Percentiles rank a stretch among this genome's conserved stretches.
phyloP scores from a whole-genome alignment of 2,113 vertebrate genomes.

The Psophia crepitans region DNA sequence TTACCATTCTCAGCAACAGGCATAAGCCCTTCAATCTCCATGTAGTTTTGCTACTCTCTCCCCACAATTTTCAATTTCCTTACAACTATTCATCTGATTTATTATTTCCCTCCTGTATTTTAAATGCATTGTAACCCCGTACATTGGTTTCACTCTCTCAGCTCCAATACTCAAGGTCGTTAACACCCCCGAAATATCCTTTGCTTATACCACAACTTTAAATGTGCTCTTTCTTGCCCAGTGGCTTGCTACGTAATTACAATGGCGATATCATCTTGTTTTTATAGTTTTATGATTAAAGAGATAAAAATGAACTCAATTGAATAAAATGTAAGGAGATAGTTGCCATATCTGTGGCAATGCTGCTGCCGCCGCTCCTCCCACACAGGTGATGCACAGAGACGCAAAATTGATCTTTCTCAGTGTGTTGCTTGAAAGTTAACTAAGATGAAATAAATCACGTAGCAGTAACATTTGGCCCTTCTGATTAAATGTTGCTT shows the following conservation, averaged over 20 bases:
- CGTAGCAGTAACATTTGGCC: not conserved
- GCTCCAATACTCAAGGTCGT: slow-evolving; percentile 57
- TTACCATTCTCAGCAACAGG: slow-evolving; percentile 64
- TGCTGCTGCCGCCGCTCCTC: not conserved
- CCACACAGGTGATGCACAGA: not conserved
- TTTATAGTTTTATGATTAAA: slow-evolving; percentile 71
- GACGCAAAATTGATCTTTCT: slow-evolving; percentile 30
- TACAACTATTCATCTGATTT: slow-evolving; percentile 67
- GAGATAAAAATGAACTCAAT: slow-evolving; percentile 58
- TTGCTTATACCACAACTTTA: slow-evolving; percentile 56
- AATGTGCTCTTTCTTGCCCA: slow-evolving; percentile 69
- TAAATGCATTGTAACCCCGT: slow-evolving; percentile 63
- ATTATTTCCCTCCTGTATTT: slow-evolving; percentile 65
- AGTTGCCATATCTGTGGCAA: not conserved
- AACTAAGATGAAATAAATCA: slow-evolving; percentile 38
- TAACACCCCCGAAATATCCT: slow-evolving; percentile 55
- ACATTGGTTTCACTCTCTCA: slow-evolving; percentile 66
- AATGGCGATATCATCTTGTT: slow-evolving; percentile 55
- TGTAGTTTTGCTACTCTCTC: slow-evolving; percentile 67
- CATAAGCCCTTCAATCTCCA: slow-evolving; percentile 29
- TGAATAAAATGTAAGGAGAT: slow-evolving; percentile 54
- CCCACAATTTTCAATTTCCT: slow-evolving; percentile 70
- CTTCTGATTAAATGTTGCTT: slow-evolving; percentile 15
- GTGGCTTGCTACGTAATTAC: slow-evolving; percentile 60
- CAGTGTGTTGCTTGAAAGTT: not conserved